Percentiles rank a stretch among this genome's conserved stretches.
Conservation (phyloP, 2,888 invertebrate species). For the Philopedon plagiatum region DNA sequence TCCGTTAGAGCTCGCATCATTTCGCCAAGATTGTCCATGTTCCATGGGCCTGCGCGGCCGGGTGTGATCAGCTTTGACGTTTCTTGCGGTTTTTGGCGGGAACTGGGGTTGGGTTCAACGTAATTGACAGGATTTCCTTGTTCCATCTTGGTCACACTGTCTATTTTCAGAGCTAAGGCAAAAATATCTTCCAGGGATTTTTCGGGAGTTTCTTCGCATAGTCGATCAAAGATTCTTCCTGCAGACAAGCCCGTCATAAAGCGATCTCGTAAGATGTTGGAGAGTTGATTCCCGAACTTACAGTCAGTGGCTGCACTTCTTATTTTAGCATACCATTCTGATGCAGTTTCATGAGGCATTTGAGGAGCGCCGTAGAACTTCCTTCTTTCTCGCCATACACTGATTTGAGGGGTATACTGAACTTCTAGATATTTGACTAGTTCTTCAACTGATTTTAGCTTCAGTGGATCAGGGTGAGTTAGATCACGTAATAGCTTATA, state of each 20-base stretch:
- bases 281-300: slow-evolving; percentile 13
- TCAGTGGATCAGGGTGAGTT: background rate
- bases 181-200: too few species aligned
- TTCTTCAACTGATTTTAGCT: slow-evolving; percentile 1
- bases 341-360: background rate
- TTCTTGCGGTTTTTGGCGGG: too few species aligned
- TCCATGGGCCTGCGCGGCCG: too few species aligned
- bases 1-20: too few species aligned
- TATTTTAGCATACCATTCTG: slow-evolving; percentile 17
- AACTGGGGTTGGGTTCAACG: too few species aligned
- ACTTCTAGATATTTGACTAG: too few species aligned
- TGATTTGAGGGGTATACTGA: background rate
- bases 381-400: background rate
- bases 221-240: background rate
- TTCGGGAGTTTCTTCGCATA: slow-evolving; percentile 32
- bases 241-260: background rate
- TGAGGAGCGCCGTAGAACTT: slow-evolving; percentile 1
- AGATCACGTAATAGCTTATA: slow-evolving; percentile 26
- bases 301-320: slow-evolving; percentile 6
- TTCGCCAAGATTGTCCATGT: too few species aligned
- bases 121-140: too few species aligned
- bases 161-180: background rate
- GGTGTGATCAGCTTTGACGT: too few species aligned
- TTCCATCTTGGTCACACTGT: background rate
- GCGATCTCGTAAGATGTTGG: background rate